phyloP scores from a whole-genome alignment of 2,888 invertebrate species.

The Megaustenia siamemsis region DNA sequence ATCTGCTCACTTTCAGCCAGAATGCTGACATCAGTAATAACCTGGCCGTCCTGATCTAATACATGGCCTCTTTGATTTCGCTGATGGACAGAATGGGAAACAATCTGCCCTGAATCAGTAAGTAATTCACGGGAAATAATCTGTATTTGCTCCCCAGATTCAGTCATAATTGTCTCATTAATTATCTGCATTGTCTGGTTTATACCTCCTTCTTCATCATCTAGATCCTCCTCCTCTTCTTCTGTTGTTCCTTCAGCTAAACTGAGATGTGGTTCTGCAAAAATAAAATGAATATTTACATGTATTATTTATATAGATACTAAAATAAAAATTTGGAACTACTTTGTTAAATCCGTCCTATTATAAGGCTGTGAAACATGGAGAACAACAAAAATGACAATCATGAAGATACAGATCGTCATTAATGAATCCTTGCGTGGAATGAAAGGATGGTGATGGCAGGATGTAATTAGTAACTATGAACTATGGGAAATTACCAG shows the following conservation, averaged over 20 bases:
- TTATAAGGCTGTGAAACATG: too few relatives aligned
- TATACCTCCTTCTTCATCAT: conserved; percentile 36
- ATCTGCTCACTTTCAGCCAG: conserved; percentile 8
- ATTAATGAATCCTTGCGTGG: too few relatives aligned
- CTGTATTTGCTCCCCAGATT: conserved; percentile 43
- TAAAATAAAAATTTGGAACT: too few relatives aligned
- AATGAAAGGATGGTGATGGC: too few relatives aligned
- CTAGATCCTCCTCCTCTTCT: conserved; percentile 46
- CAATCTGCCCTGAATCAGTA: conserved; percentile 5
- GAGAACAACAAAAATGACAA: too few relatives aligned
- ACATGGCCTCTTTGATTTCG: background rate
- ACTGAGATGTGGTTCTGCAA: conserved; percentile 40
- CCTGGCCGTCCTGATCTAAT: background rate
- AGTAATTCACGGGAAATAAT: conserved; percentile 20
- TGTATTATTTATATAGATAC: too few relatives aligned
- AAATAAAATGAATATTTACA: background rate
- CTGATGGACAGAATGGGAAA: background rate
- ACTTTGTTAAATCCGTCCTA: too few relatives aligned
- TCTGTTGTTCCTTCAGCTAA: conserved; percentile 39
- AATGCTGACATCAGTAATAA: background rate
- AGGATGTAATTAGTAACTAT: too few relatives aligned
- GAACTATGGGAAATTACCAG: too few relatives aligned
- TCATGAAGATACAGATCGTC: too few relatives aligned
- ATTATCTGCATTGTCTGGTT: conserved; percentile 47
- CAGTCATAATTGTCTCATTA: conserved; percentile 42